Conservation (phyloP, 2,797 vertebrate genomes). For the Tamandua tetradactyla region DNA sequence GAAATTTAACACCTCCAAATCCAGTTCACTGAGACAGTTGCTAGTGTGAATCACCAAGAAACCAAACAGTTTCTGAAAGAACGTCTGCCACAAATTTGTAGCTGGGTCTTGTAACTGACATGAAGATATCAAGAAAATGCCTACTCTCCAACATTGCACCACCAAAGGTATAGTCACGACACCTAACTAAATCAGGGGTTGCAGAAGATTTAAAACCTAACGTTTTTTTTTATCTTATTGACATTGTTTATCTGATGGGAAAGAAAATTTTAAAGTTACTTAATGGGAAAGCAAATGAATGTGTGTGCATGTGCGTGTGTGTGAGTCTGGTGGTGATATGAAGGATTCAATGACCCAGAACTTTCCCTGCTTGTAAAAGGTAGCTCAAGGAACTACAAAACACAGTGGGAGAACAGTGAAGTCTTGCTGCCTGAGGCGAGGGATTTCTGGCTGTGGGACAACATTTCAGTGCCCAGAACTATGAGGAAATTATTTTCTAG, state of each 20-base stretch:
- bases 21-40: constrained; percentile 36
- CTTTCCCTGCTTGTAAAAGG: too few relatives aligned
- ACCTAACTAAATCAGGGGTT: neutral
- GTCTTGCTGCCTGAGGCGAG: too few relatives aligned
- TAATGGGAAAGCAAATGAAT: neutral
- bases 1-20: constrained; percentile 39
- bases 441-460: too few relatives aligned
- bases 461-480: too few relatives aligned
- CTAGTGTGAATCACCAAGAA: constrained; percentile 68
- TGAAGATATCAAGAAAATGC: constrained; percentile 42
- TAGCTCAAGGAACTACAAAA: too few relatives aligned
- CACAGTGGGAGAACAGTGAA: too few relatives aligned
- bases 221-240: neutral
- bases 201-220: neutral
- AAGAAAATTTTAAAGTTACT: neutral
- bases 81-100: constrained; percentile 52
- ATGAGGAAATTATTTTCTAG: too few relatives aligned
- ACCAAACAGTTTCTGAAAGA: constrained; percentile 56
- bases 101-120: neutral
- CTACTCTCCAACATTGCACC: neutral
- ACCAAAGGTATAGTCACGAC: neutral
- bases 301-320: too few relatives aligned
- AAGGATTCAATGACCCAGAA: too few relatives aligned
- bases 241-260: neutral
- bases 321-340: too few relatives aligned